Evolutionary conservation across 2,797 vertebrate genomes (phyloP), one percentile per base, ranked within the genome.

Genomic region (Sebastes steindachneri): DNA sequence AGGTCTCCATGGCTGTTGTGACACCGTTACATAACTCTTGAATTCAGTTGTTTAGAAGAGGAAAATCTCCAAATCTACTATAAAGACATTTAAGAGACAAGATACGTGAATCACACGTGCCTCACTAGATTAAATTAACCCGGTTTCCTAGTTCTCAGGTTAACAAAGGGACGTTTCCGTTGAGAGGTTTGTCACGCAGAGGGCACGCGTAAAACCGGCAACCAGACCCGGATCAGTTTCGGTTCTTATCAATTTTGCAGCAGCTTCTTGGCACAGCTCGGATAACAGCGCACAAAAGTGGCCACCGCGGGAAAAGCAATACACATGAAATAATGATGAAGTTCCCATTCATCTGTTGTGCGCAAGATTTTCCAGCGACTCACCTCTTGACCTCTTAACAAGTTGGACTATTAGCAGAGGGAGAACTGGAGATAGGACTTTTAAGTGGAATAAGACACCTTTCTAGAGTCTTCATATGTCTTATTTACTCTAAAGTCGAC

Each of bases 331-430:
- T 91, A 91, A 72, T 93, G 68, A 96, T 93, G 85, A 77, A 51
- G 73, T 84, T 89, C 88, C 86, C 78, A 95, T 96, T 95, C 95
- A 94, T 91, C 79, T 78, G 21, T 51, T 76, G 68, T 73, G 83
- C 79, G 91, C 90, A 95, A 95, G 85, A 94, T 96, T 96, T 96
- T 96, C 96, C 96, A 93, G 84, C 33, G 66, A 83, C 77, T 93
- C 87, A 90, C 92, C 90, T 83, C 26, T 14, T 95, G 93, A 95
- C 94, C 95, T 83, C 53, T 76, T 60, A 84, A 93, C 87, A 84
- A 85, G 80, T 79, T 68, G 73, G 66, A 66, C 87, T 25, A 84
- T 83, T 88, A 85, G 63, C 58, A 12, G 75, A 29, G 14, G 28
- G 1, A 70, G 55, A 73, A 73, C 14, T 35, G 10, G 10, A 87